Conservation (phyloP, 37 sponge, comb jelly and placozoan species). For the Axinella damicornis region DNA sequence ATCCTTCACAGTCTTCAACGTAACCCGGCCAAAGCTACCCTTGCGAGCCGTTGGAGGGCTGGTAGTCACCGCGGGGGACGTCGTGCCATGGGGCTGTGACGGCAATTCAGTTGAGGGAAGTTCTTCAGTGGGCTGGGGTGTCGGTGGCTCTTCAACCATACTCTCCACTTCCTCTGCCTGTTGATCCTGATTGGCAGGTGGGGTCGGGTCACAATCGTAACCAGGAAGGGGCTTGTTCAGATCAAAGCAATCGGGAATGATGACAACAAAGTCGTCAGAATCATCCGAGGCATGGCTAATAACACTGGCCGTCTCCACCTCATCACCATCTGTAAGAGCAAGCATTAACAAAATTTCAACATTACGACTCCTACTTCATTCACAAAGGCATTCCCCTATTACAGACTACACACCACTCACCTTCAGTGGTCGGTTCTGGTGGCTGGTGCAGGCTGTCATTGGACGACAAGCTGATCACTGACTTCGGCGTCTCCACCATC, state of each 20-base stretch:
- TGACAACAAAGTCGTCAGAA: constrained; percentile 61
- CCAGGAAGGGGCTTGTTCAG: constrained; percentile 60
- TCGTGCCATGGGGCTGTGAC: too few species aligned
- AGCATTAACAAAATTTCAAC: too few species aligned
- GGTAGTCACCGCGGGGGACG: too few species aligned
- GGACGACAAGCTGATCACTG: background rate
- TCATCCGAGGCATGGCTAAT: constrained; percentile 12
- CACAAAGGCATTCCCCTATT: too few species aligned
- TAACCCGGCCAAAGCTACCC: constrained; percentile 11
- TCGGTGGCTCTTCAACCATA: too few species aligned
- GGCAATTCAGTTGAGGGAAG: too few species aligned
- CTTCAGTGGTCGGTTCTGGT: background rate
- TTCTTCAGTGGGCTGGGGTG: too few species aligned
- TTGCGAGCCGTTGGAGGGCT: background rate
- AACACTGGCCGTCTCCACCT: constrained; percentile 16
- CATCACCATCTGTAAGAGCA: background rate
- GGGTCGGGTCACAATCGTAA: constrained; percentile 32
- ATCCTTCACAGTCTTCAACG: constrained; percentile 22
- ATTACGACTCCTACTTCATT: too few species aligned
- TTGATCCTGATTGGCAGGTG: background rate
- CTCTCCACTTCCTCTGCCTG: too few species aligned
- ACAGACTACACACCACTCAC: too few species aligned
- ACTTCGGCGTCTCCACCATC: constrained; percentile 29
- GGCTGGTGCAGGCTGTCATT: constrained; percentile 16
- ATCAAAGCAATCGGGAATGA: constrained; percentile 78